Evolutionary conservation across 2,888 invertebrate species (phyloP).

Genomic region (Caenorhabditis virilis): DNA sequence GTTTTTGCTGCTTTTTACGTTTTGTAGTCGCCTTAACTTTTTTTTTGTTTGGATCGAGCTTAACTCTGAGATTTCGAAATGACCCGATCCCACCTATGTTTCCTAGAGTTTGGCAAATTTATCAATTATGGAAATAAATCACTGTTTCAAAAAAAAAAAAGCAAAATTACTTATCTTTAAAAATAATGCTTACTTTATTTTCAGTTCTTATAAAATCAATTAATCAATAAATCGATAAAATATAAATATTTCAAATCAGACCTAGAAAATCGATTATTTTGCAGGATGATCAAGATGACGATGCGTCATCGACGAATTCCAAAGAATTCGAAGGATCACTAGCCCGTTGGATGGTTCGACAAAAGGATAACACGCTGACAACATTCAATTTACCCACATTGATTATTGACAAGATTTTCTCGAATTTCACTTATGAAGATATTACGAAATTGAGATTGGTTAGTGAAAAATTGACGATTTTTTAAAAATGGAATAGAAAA

Average conservation of each 20-base stretch:
- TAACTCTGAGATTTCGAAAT: too few relatives aligned
- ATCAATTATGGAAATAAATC: too few relatives aligned
- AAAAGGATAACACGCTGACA: too few relatives aligned
- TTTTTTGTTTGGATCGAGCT: too few relatives aligned
- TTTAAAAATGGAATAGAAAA: background rate
- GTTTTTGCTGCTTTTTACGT: too few relatives aligned
- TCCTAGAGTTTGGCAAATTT: too few relatives aligned
- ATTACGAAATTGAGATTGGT: background rate
- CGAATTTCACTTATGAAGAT: slow-evolving; percentile 2
- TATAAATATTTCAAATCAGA: background rate
- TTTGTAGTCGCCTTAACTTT: too few relatives aligned
- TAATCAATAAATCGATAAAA: background rate
- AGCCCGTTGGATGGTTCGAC: too few relatives aligned
- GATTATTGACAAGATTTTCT: slow-evolving; percentile 2
- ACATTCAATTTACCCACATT: background rate
- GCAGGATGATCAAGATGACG: background rate
- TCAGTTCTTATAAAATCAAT: background rate
- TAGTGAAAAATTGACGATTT: background rate
- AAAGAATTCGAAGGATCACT: background rate
- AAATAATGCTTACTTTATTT: too few relatives aligned
- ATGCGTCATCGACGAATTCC: background rate
- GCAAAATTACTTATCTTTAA: too few relatives aligned
- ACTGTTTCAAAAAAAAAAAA: too few relatives aligned
- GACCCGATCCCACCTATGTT: too few relatives aligned
- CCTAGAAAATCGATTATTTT: background rate